Percentiles rank a stretch among this genome's conserved stretches.
phyloP scores from a whole-genome alignment of 2,888 invertebrate genomes.

The Aleiodes alternator region DNA sequence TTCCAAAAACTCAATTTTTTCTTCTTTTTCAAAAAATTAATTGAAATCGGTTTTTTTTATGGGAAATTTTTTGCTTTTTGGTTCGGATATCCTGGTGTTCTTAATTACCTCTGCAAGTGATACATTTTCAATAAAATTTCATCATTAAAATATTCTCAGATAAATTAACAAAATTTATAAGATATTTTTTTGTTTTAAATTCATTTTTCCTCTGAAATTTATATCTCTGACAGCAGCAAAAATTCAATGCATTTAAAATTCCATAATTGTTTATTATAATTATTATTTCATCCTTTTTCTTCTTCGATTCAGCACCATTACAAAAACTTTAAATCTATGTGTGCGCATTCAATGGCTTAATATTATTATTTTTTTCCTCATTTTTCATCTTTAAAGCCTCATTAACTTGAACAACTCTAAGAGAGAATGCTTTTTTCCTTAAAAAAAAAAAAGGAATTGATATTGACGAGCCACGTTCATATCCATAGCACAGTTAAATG shows the following conservation, averaged over 20 bases:
- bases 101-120: conserved; percentile 30
- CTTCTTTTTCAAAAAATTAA: no score
- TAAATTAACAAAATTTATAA: conserved; percentile 1
- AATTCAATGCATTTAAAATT: not conserved
- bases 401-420: conserved; percentile 52
- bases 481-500: no score
- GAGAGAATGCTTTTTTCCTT: conserved; percentile 39
- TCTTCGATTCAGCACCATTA: conserved; percentile 65
- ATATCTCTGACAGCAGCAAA: conserved; percentile 34
- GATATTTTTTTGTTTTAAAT: not conserved
- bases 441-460: not conserved
- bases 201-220: conserved; percentile 2
- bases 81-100: not conserved
- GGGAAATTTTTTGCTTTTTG: no score
- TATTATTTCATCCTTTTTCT: conserved; percentile 36
- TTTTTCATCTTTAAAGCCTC: conserved; percentile 49
- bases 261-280: not conserved
- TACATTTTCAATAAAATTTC: conserved; percentile 14
- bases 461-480: not conserved
- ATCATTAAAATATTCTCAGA: conserved; percentile 23
- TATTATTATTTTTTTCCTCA: conserved; percentile 55
- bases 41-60: no score
- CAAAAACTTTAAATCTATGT: conserved; percentile 65
- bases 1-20: no score
- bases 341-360: conserved; percentile 71